Base-by-base conservation (phyloP, 2,888 invertebrate species). In the Augiades crinisus region DNA sequence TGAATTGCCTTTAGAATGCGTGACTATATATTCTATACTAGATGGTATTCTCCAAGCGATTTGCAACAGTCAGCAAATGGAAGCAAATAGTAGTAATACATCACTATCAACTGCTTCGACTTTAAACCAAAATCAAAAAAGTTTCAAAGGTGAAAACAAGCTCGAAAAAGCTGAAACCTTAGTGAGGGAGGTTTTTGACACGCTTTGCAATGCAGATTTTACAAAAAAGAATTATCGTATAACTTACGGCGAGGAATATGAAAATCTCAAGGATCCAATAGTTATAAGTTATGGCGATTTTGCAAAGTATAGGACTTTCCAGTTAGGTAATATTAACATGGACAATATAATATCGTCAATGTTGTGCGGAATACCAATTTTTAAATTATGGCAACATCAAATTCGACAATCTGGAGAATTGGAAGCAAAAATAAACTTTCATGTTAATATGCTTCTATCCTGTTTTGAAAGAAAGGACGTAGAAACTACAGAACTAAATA, bases 371-470 rank as follows among this genome's bases (percentile, higher is more conserved):
- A 79, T 85, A 76, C 88, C 88, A 3, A 66, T 83, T 13, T 70
- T 82, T 59, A 74, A 72, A 30, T 61, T 89, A 34, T 88, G 86
- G 86, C 17, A 57, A 43, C 63, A 63, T 56, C 71, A 70, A 60
- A 59, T 55, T 7, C 62, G 58, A 47, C 70, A 68, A 2, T 46
- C 60, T 14, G 79, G 63, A 8, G 78, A 82, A 57, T 53, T 68
- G 3, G 76, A 81, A 67, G 80, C 81, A 0, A 87, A 83, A 72
- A 61, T 81, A 13, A 84, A 81, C 64, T 86, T 81, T 58, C 88
- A 89, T 58, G 62, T 85, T 0, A 87, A 85, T 63, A 67, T 81
- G 8, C 62, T 89, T 19, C 57, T 84, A 40, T 80, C 84, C 5
- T 86, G 86, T 64, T 86, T 88, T 62, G 73, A 85, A 5, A 72